Conservation (phyloP, 2,888 invertebrate species). For the Himalopsyche kuldschensis region DNA sequence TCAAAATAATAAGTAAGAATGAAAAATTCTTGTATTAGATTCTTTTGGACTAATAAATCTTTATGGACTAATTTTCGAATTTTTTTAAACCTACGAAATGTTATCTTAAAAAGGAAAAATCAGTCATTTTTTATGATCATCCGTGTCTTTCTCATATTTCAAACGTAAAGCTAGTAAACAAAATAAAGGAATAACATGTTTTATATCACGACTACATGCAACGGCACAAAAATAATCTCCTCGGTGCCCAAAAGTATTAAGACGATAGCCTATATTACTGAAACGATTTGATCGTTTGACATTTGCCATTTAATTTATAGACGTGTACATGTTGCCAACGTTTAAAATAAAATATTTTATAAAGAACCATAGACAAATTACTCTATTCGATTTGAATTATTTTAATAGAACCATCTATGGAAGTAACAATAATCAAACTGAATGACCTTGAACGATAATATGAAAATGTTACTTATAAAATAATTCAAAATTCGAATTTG, state of each 20-base stretch:
- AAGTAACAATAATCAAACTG: neutral
- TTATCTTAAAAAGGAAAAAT: neutral
- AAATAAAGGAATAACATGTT: neutral
- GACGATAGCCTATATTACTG: no score
- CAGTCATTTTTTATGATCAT: neutral
- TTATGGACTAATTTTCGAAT: neutral
- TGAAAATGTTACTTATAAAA: neutral
- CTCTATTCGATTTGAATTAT: neutral
- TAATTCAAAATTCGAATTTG: neutral
- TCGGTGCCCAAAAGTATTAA: neutral
- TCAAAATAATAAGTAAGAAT: neutral
- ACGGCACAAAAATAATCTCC: neutral
- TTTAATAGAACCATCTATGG: neutral
- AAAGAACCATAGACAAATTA: neutral
- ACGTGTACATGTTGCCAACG: neutral
- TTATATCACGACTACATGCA: neutral
- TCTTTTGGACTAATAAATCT: neutral
- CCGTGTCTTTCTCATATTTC: neutral
- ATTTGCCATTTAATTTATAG: neutral
- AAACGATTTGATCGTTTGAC: no score
- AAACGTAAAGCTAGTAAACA: neutral
- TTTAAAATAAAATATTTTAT: neutral
- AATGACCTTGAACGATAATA: no score
- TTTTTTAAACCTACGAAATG: neutral
- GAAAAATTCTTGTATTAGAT: neutral